These are phyloP conservation scores for Halesus radiatus DNA, from an alignment of 1,140 invertebrate species.

Conservation along the genomic window DNA sequence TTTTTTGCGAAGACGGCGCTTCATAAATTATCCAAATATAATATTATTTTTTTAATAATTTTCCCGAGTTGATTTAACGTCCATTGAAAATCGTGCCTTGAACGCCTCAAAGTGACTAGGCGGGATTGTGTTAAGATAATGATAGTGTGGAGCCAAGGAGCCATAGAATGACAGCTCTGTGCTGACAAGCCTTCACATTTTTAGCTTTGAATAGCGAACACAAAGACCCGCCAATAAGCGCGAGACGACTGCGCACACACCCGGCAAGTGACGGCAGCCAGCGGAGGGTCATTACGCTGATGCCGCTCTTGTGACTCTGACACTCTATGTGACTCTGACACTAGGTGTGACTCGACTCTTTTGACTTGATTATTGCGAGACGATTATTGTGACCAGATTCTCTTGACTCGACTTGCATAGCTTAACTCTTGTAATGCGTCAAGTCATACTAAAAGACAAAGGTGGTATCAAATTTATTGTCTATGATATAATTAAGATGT, in stretches of 20 bases:
- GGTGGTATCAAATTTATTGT: too few species aligned
- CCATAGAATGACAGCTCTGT: conserved; percentile 32
- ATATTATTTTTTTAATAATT: too few species aligned
- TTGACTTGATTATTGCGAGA: too few species aligned
- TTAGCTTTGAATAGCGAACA: conserved; percentile 30
- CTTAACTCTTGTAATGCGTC: too few species aligned
- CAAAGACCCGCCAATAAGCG: conserved; percentile 37
- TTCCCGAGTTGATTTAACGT: background rate
- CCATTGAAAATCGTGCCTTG: background rate
- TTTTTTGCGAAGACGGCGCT: too few species aligned
- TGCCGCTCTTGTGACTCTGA: background rate
- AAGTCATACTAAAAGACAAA: too few species aligned
- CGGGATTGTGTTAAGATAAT: conserved; percentile 37
- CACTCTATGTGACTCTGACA: background rate
- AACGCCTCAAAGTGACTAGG: conserved; percentile 33
- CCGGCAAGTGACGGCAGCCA: conserved; percentile 15
- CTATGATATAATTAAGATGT: too few species aligned
- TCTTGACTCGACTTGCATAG: too few species aligned
- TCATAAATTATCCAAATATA: too few species aligned
- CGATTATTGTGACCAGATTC: too few species aligned
- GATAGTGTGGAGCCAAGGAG: conserved; percentile 33
- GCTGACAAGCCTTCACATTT: conserved; percentile 41
- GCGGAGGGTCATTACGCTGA: conserved; percentile 21
- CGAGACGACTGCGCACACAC: conserved; percentile 27
- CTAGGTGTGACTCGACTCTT: too few species aligned